phyloP scores from a whole-genome alignment of 35 echinoderm and acorn worm genomes.

The Ptychodera flava region DNA sequence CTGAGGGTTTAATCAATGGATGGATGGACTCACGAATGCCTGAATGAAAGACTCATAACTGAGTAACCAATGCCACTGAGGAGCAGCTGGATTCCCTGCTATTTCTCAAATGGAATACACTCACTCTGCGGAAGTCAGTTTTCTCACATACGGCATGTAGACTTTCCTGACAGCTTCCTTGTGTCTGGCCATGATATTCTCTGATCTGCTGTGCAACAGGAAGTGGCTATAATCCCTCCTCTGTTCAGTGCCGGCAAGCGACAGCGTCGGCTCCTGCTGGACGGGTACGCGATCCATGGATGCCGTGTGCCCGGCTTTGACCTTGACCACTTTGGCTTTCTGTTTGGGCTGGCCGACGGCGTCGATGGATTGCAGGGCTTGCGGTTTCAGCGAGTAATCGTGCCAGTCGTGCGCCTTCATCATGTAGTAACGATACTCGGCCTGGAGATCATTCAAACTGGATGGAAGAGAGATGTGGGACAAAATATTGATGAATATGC shows the following conservation, averaged over 20 bases:
- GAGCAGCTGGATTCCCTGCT: too few species aligned
- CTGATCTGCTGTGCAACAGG: constrained; percentile 41
- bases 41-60: too few species aligned
- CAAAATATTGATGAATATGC: too few species aligned
- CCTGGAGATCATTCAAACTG: constrained; percentile 46
- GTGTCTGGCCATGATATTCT: constrained; percentile 52
- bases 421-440: constrained; percentile 22
- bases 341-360: constrained; percentile 43
- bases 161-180: constrained; percentile 51
- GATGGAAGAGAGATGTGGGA: too few species aligned
- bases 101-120: too few species aligned
- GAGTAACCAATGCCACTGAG: too few species aligned
- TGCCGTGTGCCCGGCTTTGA: constrained; percentile 52
- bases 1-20: too few species aligned
- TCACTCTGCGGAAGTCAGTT: not conserved
- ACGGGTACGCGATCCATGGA: constrained; percentile 63
- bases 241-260: constrained; percentile 67
- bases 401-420: constrained; percentile 53
- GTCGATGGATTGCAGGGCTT: constrained; percentile 45
- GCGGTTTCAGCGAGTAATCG: constrained; percentile 43
- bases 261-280: constrained; percentile 32
- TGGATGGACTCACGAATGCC: too few species aligned
- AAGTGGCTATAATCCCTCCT: constrained; percentile 83
- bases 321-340: constrained; percentile 54
- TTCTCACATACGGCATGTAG: constrained; percentile 80